These are phyloP conservation scores for Bubo blakistoni DNA, from an alignment of 2,113 vertebrate genomes.

Conservation along the genomic window DNA sequence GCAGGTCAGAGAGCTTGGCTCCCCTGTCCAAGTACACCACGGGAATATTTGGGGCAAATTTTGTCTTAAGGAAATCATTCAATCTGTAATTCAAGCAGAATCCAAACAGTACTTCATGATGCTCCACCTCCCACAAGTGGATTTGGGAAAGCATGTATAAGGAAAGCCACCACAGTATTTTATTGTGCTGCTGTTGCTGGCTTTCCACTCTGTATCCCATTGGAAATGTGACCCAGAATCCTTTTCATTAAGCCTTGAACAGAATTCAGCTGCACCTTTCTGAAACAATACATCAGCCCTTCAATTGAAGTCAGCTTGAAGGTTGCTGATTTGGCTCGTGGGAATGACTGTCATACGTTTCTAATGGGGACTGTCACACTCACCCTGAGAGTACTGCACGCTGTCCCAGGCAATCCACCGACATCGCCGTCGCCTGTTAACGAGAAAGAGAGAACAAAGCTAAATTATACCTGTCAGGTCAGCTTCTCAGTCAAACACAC, in stretches of 20 bases:
- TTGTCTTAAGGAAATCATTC: background rate
- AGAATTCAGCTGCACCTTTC: background rate
- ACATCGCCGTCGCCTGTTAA: conserved; percentile 94
- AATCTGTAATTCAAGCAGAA: background rate
- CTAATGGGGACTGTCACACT: conserved; percentile 45
- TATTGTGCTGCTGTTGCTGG: background rate
- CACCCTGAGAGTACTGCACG: conserved; percentile 94
- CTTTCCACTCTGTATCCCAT: background rate
- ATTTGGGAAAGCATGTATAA: background rate
- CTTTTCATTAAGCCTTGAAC: background rate
- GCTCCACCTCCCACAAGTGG: background rate
- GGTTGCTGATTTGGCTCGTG: background rate
- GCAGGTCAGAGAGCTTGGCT: background rate
- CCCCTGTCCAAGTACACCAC: background rate
- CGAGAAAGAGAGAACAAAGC: conserved; percentile 13
- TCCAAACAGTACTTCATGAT: background rate
- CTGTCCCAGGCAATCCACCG: conserved; percentile 94
- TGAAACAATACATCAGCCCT: background rate
- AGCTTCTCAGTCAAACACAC: background rate
- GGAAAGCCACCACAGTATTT: background rate
- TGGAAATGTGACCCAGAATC: background rate
- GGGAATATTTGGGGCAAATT: background rate
- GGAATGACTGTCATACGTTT: background rate
- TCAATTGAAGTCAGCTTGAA: background rate
- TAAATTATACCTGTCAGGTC: background rate